A percentile compares a stretch with the other conserved stretches of the same genome.
These are phyloP conservation scores for Sapajus apella DNA, from an alignment of 2,113 vertebrate species.

Conservation along the genomic window DNA sequence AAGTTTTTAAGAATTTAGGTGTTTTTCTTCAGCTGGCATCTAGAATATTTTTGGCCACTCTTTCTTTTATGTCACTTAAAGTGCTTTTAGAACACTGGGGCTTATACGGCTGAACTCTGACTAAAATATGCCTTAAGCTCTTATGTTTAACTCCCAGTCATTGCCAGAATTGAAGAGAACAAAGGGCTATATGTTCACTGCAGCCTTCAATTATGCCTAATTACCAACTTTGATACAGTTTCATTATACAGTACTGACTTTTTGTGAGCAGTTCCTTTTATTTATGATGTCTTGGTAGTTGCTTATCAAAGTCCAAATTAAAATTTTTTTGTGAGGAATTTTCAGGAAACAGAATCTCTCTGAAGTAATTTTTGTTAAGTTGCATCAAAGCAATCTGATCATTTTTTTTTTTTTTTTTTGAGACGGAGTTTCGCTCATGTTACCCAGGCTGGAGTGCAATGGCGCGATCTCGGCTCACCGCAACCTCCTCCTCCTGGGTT, in stretches of 20 bases:
- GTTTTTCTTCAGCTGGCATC: background rate
- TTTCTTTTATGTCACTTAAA: slow-evolving; percentile 52
- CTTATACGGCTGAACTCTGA: slow-evolving; percentile 54
- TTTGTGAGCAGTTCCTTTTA: slow-evolving; percentile 61
- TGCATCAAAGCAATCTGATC: background rate
- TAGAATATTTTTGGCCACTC: background rate
- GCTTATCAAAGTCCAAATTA: slow-evolving; percentile 44
- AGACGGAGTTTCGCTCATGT: too few species aligned
- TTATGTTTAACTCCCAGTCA: slow-evolving; percentile 57
- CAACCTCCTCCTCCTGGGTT: too few species aligned
- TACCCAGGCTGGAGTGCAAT: too few species aligned
- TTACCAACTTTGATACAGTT: slow-evolving; percentile 57
- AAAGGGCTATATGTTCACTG: slow-evolving; percentile 67
- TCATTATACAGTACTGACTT: slow-evolving; percentile 61
- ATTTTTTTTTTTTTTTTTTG: too few species aligned
- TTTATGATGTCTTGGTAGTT: slow-evolving; percentile 43
- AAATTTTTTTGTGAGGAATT: slow-evolving; percentile 54
- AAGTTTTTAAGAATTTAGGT: background rate
- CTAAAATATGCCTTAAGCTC: slow-evolving; percentile 56
- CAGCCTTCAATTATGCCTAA: slow-evolving; percentile 69
- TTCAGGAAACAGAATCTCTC: slow-evolving; percentile 50
- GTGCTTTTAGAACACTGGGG: slow-evolving; percentile 34
- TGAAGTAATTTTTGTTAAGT: slow-evolving; percentile 49
- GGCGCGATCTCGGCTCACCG: too few species aligned
- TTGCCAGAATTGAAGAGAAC: slow-evolving; percentile 53